Conservation (phyloP, 92 coral and sea anemone genomes). For the Diadumene lineata region DNA sequence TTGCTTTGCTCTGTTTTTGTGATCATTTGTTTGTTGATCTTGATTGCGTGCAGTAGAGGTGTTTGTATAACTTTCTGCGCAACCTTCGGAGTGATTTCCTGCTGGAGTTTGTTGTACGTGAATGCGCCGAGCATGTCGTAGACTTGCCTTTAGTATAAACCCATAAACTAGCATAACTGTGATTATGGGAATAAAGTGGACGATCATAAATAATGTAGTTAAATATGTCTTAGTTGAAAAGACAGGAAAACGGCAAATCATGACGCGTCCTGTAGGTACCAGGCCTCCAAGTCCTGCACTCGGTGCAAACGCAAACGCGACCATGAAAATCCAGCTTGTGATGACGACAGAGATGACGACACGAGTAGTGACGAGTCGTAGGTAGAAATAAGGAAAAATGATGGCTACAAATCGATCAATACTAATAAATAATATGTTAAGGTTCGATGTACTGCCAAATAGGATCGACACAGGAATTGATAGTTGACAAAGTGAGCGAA, state of each 20-base stretch:
- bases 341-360: conserved; percentile 22
- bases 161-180: conserved; percentile 49
- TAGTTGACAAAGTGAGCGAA: conserved; percentile 37
- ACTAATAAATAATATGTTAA: conserved; percentile 68
- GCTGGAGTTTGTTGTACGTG: conserved; percentile 34
- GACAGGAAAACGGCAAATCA: conserved; percentile 49
- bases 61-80: conserved; percentile 5
- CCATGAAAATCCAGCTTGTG: conserved; percentile 44
- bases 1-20: conserved; percentile 42
- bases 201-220: conserved; percentile 25
- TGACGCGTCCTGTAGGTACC: neutral
- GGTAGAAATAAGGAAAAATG: conserved; percentile 65
- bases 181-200: conserved; percentile 53
- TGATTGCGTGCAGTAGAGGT: neutral
- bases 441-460: conserved; percentile 75
- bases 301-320: conserved; percentile 51
- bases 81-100: neutral
- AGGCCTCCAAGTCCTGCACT: conserved; percentile 55
- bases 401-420: conserved; percentile 70
- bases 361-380: conserved; percentile 40
- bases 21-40: neutral
- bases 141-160: conserved; percentile 59
- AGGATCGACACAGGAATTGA: conserved; percentile 58
- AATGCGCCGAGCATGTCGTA: conserved; percentile 46
- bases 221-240: conserved; percentile 46